phyloP scores from a whole-genome alignment of 2,888 invertebrate species.

The Molorchus minor region DNA sequence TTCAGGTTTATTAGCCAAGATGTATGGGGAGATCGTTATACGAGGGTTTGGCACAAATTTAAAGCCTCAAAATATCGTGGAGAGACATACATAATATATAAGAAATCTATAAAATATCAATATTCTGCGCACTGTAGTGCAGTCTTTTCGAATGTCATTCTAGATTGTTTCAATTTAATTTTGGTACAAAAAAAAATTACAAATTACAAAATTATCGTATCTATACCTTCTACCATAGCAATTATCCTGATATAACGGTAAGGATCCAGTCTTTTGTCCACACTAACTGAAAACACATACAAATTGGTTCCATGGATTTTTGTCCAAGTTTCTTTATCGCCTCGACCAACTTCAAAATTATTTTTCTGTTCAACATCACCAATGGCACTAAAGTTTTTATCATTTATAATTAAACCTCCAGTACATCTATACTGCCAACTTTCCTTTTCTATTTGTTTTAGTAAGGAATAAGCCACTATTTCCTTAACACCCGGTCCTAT shows the following conservation, averaged over 20 bases:
- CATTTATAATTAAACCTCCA: background rate
- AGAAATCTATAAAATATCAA: too few relatives aligned
- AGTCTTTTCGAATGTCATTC: too few relatives aligned
- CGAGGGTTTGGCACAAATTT: too few relatives aligned
- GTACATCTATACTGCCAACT: slow-evolving; percentile 39
- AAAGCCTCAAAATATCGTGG: too few relatives aligned
- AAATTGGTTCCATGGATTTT: slow-evolving; percentile 36
- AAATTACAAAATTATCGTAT: too few relatives aligned
- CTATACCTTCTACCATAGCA: slow-evolving; percentile 40
- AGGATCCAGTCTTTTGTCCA: slow-evolving; percentile 42
- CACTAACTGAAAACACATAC: slow-evolving; percentile 38
- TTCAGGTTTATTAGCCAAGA: too few relatives aligned
- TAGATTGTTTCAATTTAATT: too few relatives aligned
- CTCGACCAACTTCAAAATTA: too few relatives aligned
- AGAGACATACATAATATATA: too few relatives aligned
- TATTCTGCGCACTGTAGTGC: too few relatives aligned
- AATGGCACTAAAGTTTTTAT: slow-evolving; percentile 2
- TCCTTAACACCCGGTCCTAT: slow-evolving; percentile 13
- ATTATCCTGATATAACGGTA: slow-evolving; percentile 43
- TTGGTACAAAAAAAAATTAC: too few relatives aligned
- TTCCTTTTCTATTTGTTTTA: slow-evolving; percentile 46
- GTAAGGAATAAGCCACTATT: slow-evolving; percentile 45
- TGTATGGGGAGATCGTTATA: too few relatives aligned
- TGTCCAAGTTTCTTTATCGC: slow-evolving; percentile 39
- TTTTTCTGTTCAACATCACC: slow-evolving; percentile 3